Evolutionary conservation across 2,797 vertebrate genomes (phyloP).

Genomic region (Tamandua tetradactyla): DNA sequence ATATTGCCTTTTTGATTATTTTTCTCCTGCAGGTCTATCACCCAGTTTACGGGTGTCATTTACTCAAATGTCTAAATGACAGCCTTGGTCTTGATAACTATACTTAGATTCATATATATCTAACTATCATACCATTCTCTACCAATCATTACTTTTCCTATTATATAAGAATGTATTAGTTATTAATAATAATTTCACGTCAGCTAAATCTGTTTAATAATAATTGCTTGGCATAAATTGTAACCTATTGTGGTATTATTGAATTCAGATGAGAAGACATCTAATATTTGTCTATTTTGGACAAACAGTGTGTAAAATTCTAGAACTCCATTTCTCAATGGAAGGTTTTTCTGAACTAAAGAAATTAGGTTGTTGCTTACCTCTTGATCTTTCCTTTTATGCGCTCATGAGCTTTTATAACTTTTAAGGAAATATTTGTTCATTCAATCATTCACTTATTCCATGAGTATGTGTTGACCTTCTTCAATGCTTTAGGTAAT

Average conservation of each 20-base stretch:
- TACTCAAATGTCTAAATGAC: neutral
- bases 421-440: neutral
- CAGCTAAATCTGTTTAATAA: neutral
- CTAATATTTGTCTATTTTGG: neutral
- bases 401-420: neutral
- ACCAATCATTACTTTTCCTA: neutral
- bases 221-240: neutral
- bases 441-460: neutral
- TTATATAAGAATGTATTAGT: neutral
- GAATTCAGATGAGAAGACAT: neutral
- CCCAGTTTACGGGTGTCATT: neutral
- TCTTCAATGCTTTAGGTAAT: neutral
- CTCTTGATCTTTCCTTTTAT: neutral
- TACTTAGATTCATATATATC: neutral
- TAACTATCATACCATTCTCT: neutral
- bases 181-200: neutral
- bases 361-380: neutral
- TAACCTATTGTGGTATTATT: neutral
- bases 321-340: neutral
- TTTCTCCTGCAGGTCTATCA: neutral
- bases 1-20: neutral
- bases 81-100: neutral
- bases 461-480: neutral
- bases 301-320: conserved; percentile 12
- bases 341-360: neutral